Percentiles rank a stretch among this genome's conserved stretches.
Evolutionary conservation across 1,140 invertebrate genomes (phyloP).

Genomic region (Nilaparvata lugens): DNA sequence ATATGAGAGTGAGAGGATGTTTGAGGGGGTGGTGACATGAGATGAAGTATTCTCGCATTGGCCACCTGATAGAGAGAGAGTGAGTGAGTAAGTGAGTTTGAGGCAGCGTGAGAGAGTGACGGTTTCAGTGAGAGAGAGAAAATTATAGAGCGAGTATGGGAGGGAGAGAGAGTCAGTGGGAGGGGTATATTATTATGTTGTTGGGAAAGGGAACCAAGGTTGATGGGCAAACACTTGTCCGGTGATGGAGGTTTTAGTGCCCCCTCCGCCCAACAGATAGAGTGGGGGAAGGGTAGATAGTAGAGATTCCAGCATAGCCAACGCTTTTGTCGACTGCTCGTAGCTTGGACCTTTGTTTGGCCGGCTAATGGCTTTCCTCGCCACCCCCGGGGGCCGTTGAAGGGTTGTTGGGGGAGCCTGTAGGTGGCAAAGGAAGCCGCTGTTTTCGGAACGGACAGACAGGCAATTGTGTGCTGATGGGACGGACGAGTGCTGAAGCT

Average conservation of each 20-base stretch:
- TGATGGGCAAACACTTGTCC: constrained; percentile 1
- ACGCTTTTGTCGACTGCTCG: neutral
- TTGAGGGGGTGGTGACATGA: too few species aligned
- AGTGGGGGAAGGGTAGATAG: neutral
- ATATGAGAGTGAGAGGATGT: too few species aligned
- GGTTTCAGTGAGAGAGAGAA: neutral
- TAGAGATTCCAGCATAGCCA: neutral
- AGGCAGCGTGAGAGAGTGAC: neutral
- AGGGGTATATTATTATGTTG: neutral
- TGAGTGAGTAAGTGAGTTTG: neutral
- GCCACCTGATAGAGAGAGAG: neutral
- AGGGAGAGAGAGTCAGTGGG: neutral
- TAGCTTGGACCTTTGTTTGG: neutral
- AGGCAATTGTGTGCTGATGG: too few species aligned
- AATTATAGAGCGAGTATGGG: neutral
- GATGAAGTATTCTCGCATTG: too few species aligned
- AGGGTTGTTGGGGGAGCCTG: too few species aligned
- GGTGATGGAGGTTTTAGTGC: neutral
- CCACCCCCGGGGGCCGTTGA: neutral
- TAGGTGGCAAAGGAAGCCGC: too few species aligned
- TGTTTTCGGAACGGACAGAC: too few species aligned
- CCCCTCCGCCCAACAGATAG: too few species aligned
- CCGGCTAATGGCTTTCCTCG: neutral
- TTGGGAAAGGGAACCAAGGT: neutral
- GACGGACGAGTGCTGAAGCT: too few species aligned